phyloP scores from a whole-genome alignment of 2,888 invertebrate species.

The Sesamia inferens region DNA sequence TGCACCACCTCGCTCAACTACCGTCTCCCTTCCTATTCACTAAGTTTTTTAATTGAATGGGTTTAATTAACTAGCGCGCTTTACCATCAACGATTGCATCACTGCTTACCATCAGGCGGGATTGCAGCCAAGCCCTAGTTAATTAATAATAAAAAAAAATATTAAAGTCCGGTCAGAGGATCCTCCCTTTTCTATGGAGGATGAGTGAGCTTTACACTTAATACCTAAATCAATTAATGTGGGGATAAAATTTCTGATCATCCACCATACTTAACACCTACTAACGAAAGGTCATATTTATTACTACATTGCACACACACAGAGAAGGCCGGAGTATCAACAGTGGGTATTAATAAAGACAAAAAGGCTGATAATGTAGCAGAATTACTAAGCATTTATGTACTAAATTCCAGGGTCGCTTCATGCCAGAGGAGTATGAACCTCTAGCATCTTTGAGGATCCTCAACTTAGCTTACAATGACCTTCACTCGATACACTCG shows the following conservation, averaged over 20 bases:
- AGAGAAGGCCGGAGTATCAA: neutral
- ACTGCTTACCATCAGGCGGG: too few relatives aligned
- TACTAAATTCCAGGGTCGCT: slow-evolving; percentile 85
- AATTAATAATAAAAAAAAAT: too few relatives aligned
- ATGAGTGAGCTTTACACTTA: too few relatives aligned
- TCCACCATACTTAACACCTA: neutral
- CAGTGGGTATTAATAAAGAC: neutral
- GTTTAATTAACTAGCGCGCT: too few relatives aligned
- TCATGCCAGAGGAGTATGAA: slow-evolving; percentile 89
- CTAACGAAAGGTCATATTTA: neutral
- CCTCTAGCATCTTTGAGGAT: slow-evolving; percentile 90
- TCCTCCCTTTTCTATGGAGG: too few relatives aligned
- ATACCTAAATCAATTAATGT: neutral
- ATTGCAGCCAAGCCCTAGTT: too few relatives aligned
- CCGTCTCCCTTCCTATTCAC: too few relatives aligned
- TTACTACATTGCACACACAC: neutral
- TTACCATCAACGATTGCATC: too few relatives aligned
- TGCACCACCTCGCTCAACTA: too few relatives aligned
- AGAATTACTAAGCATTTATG: neutral
- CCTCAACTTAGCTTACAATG: slow-evolving; percentile 92
- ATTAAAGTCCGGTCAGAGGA: too few relatives aligned
- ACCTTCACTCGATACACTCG: slow-evolving; percentile 92
- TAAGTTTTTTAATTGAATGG: too few relatives aligned
- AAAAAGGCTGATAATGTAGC: neutral
- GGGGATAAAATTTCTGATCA: neutral